Evolutionary conservation across 2,888 invertebrate genomes (phyloP).

Genomic region (Acleris holmiana): DNA sequence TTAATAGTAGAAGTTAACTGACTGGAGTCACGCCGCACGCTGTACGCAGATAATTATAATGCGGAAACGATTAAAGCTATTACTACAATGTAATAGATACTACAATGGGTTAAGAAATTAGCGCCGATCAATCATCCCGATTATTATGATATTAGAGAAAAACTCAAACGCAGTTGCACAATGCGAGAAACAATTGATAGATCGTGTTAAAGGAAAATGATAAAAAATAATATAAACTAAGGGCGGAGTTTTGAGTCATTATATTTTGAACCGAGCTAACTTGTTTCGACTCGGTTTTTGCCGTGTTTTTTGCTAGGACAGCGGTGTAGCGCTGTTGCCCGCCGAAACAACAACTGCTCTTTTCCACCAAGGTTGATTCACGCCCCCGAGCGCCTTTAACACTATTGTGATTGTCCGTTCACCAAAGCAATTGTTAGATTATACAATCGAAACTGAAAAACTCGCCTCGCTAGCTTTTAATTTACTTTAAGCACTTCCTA

Average conservation of each 20-base stretch:
- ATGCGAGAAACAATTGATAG: slow-evolving; percentile 53
- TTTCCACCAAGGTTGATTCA: slow-evolving; percentile 72
- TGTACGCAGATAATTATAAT: slow-evolving; percentile 40
- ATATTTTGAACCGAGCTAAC: slow-evolving; percentile 69
- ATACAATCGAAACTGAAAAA: slow-evolving; percentile 59
- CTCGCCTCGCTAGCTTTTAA: slow-evolving; percentile 58
- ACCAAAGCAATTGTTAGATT: slow-evolving; percentile 62
- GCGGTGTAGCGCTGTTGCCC: slow-evolving; percentile 59
- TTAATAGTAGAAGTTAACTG: slow-evolving; percentile 16
- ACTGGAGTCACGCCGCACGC: slow-evolving; percentile 12
- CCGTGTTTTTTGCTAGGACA: slow-evolving; percentile 63
- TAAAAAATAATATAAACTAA: slow-evolving; percentile 66
- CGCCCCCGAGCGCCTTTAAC: slow-evolving; percentile 59
- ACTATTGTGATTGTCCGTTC: slow-evolving; percentile 63
- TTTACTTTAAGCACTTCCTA: slow-evolving; percentile 69
- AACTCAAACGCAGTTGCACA: slow-evolving; percentile 34
- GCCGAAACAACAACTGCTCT: slow-evolving; percentile 66
- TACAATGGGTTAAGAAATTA: slow-evolving; percentile 65
- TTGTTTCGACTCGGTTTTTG: slow-evolving; percentile 67
- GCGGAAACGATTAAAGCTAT: slow-evolving; percentile 69
- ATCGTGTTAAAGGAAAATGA: slow-evolving; percentile 46
- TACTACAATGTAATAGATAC: slow-evolving; percentile 58
- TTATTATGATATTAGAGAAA: slow-evolving; percentile 47
- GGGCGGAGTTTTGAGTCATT: slow-evolving; percentile 73
- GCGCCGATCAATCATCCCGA: slow-evolving; percentile 59